Evolutionary conservation across 64 coral and sea anemone species (phyloP), one percentile per base, ranked within the genome.

Genomic region (Montipora cactus): DNA sequence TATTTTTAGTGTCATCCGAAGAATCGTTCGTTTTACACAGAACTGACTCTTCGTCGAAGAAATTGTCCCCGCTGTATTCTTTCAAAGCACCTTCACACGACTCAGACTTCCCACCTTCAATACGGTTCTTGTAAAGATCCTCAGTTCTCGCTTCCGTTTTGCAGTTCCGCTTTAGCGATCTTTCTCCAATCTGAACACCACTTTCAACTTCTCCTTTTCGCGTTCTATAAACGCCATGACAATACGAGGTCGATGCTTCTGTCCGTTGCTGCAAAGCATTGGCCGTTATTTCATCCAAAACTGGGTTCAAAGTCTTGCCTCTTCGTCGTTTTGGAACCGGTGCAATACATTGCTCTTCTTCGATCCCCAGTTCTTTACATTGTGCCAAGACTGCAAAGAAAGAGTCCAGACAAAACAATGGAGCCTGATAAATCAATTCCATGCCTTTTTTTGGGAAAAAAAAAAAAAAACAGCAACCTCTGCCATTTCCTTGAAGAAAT

Each of bases 281-380:
- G 3, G 47, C 47, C 19, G 8, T 69, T 5, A 48, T 84, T 37
- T 84, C 81, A 16, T 70, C 82, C 18, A 21, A 22, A 86, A 50
- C 28, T 18, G 64, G 15, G 18, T 14, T 37, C 9, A 28, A 7
- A 8, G 44, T 16, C 68, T 49, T 78, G 1, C 37, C 14, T 88
- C 58, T 80, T 47, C 92, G 74, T 88, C 86, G 69, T 5, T 76
- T 79, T 8, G 84, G 92, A 53, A 88, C 18, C 3, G 92, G 92
- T 22, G 75, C 83, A 16, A 87, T 57, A 7, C n/a, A 25, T 0
- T 48, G 70, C 12, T 91, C 93, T n/a, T 91, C 88, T 52, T 91
- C 89, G 19, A 95, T 57, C 9, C 88, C 93, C 9, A 95, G 80
- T 47, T 95, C 87, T 91, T 80, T 95, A 16, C 79, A 95, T 9